phyloP scores from a whole-genome alignment of 92 coral and sea anemone genomes.

The Bergia sp. region DNA sequence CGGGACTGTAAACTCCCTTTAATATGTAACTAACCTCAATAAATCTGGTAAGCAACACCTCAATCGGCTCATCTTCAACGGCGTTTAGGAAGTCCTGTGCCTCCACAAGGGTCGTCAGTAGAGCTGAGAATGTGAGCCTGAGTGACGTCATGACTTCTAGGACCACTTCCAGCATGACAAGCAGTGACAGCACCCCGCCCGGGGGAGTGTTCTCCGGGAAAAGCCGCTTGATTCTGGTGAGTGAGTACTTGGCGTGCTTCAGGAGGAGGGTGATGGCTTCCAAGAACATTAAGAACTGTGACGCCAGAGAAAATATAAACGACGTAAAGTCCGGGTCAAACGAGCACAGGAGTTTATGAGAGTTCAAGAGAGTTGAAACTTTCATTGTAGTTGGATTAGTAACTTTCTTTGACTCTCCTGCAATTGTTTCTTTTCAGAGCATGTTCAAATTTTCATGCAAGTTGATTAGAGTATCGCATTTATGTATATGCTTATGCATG shows the following conservation, averaged over 20 bases:
- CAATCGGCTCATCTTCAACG: constrained; percentile 50
- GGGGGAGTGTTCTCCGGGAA: constrained; percentile 84
- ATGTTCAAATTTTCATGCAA: no score
- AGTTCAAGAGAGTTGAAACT: no score
- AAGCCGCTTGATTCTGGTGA: constrained; percentile 75
- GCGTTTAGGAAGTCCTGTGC: constrained; percentile 52
- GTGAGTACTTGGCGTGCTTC: constrained; percentile 69
- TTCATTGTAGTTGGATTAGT: no score
- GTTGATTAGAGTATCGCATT: no score
- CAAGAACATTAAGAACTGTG: constrained; percentile 75
- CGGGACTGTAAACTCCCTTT: not conserved
- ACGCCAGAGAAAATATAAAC: not conserved
- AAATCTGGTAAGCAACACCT: constrained; percentile 50
- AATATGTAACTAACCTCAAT: constrained; percentile 54
- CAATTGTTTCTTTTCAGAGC: no score
- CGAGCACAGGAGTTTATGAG: no score
- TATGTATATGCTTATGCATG: no score
- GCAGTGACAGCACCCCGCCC: constrained; percentile 77
- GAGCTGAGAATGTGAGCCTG: constrained; percentile 53
- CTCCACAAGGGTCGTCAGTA: constrained; percentile 54
- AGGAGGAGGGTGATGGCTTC: constrained; percentile 61
- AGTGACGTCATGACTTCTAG: constrained; percentile 62
- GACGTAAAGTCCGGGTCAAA: no score
- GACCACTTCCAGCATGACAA: constrained; percentile 66
- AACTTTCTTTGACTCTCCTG: no score